These are phyloP conservation scores for Chroicocephalus ridibundus DNA, from an alignment of 2,113 vertebrate species.

Conservation along the genomic window DNA sequence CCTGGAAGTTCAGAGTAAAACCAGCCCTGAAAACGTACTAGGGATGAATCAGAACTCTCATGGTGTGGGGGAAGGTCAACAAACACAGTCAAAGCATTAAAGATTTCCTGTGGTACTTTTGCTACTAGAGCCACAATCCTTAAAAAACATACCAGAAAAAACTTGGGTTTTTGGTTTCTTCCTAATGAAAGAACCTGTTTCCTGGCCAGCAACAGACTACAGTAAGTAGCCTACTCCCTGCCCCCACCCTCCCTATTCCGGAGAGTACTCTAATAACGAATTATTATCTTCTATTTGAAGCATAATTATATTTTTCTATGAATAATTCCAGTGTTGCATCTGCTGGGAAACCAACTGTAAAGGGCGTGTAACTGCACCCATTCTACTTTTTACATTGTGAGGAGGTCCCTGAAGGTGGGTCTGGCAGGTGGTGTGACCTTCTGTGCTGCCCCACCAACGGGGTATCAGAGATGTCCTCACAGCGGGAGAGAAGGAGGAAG, in stretches of 20 bases:
- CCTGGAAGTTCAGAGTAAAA: neutral
- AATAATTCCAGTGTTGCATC: neutral
- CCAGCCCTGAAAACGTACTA: neutral
- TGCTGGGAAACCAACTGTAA: neutral
- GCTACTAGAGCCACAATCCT: neutral
- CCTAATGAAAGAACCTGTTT: neutral
- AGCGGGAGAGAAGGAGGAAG: neutral
- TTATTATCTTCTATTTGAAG: neutral
- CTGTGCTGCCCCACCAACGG: neutral
- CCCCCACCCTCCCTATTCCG: neutral
- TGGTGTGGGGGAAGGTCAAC: neutral
- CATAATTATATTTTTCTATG: neutral
- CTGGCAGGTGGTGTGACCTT: neutral
- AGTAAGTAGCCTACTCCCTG: neutral
- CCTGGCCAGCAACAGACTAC: neutral
- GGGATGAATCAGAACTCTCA: neutral
- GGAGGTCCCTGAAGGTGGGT: neutral
- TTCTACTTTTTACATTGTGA: neutral
- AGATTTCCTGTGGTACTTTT: neutral
- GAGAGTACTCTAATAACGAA: neutral
- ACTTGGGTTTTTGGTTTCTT: neutral
- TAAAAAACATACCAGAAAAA: neutral
- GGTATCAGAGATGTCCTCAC: neutral
- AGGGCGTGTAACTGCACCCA: neutral
- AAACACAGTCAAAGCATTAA: neutral